Base-by-base conservation (phyloP, 2,797 vertebrate species). In the Pogoniulus pusillus region DNA sequence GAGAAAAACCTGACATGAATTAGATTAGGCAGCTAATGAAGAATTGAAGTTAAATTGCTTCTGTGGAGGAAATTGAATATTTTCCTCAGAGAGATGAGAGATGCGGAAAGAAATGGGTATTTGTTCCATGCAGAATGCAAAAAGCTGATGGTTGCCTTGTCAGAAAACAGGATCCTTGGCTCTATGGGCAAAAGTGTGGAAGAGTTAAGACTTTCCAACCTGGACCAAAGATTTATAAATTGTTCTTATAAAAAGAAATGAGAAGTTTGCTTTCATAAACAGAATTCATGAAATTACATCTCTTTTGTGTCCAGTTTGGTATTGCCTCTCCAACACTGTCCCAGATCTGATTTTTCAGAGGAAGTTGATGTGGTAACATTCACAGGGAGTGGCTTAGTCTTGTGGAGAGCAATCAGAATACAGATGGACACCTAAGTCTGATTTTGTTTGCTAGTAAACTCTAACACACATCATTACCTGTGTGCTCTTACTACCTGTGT, bases 31-130 rank as follows among this genome's bases (percentile, higher is more conserved):
- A 89, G 65, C 59, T 85, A 94, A 85, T 1, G n/a, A 85, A 92
- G 81, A 47, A 92, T 69, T 84, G 75, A 72, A 91, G 59, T 88
- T 90, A 91, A 45, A 66, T 90, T 91, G 73, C 89, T 95, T 87
- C 91, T 75, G 63, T 82, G 62, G 69, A 85, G 39, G 16, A 78
- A 93, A 89, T 87, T 0, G 7, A 93, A 85, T 89, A 65, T 39
- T 59, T 95, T 94, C 70, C 66, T 86, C 65, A 49, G 66, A 41
- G 79, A 75, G 82, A 91, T 92, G 89, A 41, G 79, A 75, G 82
- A 90, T 91, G 89, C 92, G 66, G 93, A 89, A 94, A 93, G 43
- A 87, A 77, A 63, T 70, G 53, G 76, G 43, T 92, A 72, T 91
- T 95, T 92, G 12, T 91, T 93, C 87, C 89, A 72, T 12, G 19